A percentile compares a stretch with the other conserved stretches of the same genome.
These are phyloP conservation scores for Rhabdophis nuchalis DNA, from an alignment of 2,797 vertebrate genomes.

Conservation along the genomic window DNA sequence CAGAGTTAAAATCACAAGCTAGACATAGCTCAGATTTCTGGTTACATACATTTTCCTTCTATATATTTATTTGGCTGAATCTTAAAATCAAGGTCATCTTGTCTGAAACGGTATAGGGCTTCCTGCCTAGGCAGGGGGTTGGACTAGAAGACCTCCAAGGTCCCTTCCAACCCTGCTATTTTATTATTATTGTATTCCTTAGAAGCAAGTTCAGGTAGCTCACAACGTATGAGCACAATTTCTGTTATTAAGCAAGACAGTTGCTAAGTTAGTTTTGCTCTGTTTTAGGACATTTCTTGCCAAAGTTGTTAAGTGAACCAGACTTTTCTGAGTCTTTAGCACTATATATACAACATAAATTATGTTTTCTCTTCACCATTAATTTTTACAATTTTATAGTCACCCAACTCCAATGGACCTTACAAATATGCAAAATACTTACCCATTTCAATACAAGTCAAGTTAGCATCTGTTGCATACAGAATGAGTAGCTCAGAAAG, in stretches of 20 bases:
- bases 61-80: not conserved
- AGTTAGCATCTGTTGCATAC: not conserved
- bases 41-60: not conserved
- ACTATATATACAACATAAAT: not conserved
- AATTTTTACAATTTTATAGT: not conserved
- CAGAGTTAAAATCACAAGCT: not conserved
- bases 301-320: no score
- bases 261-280: no score
- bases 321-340: not conserved
- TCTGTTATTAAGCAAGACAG: no score
- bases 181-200: no score
- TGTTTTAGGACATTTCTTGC: no score
- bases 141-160: no score
- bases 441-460: not conserved
- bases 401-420: not conserved
- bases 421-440: not conserved
- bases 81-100: not conserved
- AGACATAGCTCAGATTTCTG: not conserved
- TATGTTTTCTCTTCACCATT: not conserved
- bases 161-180: no score
- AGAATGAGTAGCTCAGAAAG: not conserved
- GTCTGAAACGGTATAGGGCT: no score
- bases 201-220: not conserved
- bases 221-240: no score
- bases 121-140: no score